Conservation (phyloP, 1,140 invertebrate genomes). For the Apocrypta bakeri region DNA sequence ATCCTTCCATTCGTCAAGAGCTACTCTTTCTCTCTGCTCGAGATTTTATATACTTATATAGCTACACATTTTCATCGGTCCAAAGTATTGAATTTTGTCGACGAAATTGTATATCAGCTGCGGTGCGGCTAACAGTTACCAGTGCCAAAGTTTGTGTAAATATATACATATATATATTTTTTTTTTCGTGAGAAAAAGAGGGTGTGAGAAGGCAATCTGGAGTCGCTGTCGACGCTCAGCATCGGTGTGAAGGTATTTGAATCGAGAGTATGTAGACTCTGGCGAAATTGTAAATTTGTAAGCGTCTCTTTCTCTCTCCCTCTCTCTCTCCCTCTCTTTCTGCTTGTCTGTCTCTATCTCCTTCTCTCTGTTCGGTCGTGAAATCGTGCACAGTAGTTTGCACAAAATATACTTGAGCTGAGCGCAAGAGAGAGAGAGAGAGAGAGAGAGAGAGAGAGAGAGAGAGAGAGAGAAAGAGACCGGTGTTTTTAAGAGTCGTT, state of each 20-base stretch:
- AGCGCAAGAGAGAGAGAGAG: no score
- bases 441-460: background rate
- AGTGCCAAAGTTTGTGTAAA: no score
- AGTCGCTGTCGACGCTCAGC: background rate
- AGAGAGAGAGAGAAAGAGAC: background rate
- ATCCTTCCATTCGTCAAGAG: constrained; percentile 68
- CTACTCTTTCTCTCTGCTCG: constrained; percentile 21
- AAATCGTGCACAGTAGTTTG: background rate
- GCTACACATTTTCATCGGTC: background rate
- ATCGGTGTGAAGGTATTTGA: background rate
- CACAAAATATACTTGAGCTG: no score
- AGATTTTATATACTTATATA: background rate
- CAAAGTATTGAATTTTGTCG: background rate
- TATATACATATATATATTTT: no score
- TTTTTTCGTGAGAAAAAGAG: background rate
- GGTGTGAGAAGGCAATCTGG: background rate
- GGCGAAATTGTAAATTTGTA: background rate
- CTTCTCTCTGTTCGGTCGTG: background rate
- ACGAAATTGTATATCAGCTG: no score
- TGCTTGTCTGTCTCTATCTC: no score
- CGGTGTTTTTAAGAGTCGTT: background rate
- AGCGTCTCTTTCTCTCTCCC: no score
- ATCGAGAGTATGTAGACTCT: background rate
- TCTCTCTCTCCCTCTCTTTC: no score
- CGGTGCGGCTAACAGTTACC: no score